Evolutionary conservation across 2,797 vertebrate species (phyloP).

Genomic region (Sebastes hubbsi): DNA sequence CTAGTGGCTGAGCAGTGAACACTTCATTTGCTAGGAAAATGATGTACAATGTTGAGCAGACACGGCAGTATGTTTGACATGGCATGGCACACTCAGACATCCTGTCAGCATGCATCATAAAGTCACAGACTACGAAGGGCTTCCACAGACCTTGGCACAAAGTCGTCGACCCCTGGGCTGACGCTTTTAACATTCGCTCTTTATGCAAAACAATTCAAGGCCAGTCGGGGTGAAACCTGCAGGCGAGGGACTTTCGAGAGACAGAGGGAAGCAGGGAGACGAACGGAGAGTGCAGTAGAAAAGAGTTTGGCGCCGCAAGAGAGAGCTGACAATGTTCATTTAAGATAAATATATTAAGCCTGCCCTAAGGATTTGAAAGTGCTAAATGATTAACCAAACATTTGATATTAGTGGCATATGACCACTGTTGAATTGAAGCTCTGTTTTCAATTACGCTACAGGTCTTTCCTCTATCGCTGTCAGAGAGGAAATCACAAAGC

Average conservation of each 20-base stretch:
- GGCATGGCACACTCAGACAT: conserved; percentile 9
- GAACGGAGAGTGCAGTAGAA: background rate
- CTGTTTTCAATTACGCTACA: conserved; percentile 15
- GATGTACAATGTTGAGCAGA: conserved; percentile 16
- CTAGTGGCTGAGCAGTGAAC: conserved; percentile 5
- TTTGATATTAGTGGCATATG: conserved; percentile 34
- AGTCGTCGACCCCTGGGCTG: conserved; percentile 10
- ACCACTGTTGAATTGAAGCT: conserved; percentile 32
- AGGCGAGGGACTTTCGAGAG: background rate
- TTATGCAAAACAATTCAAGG: conserved; percentile 47
- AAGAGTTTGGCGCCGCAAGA: background rate
- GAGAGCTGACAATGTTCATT: background rate
- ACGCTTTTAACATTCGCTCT: conserved; percentile 42
- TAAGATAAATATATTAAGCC: conserved; percentile 41
- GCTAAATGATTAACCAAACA: conserved; percentile 38
- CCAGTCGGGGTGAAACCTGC: conserved; percentile 8
- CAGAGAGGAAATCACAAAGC: conserved; percentile 56
- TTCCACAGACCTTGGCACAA: conserved; percentile 24
- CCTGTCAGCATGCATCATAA: conserved; percentile 42
- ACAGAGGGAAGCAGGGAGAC: background rate
- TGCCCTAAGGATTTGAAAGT: conserved; percentile 15
- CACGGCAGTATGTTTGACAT: conserved; percentile 34
- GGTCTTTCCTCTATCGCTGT: conserved; percentile 34
- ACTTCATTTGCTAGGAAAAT: conserved; percentile 59
- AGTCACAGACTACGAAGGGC: conserved; percentile 11